Conservation (phyloP, 2,113 vertebrate species). For the Aix galericulata region DNA sequence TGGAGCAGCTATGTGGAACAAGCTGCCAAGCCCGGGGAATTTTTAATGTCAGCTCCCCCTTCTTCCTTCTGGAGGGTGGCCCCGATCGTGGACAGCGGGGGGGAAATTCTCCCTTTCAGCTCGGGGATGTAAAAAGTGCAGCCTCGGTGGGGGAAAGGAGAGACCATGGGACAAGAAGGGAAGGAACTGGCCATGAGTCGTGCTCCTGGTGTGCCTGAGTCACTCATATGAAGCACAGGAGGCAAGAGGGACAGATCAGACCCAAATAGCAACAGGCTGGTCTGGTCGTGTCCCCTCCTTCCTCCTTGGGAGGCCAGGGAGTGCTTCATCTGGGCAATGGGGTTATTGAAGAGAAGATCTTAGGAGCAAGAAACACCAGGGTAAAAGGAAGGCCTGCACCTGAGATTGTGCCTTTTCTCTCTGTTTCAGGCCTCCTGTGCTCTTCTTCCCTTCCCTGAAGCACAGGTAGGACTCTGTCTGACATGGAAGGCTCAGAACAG, state of each 20-base stretch:
- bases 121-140: not conserved
- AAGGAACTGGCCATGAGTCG: not conserved
- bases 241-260: not conserved
- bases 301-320: not conserved
- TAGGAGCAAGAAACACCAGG: not conserved
- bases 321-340: not conserved
- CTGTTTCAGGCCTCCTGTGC: not conserved
- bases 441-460: not conserved
- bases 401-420: not conserved
- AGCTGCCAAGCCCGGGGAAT: not conserved
- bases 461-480: not conserved
- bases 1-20: not conserved
- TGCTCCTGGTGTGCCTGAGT: not conserved
- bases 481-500: not conserved
- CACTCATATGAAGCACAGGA: fast-evolving
- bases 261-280: not conserved
- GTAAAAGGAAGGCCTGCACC: not conserved
- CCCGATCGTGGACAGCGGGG: not conserved
- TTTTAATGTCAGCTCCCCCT: not conserved
- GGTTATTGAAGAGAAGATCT: not conserved
- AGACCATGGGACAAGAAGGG: not conserved
- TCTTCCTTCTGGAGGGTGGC: not conserved
- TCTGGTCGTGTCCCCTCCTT: not conserved
- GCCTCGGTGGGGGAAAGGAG: not conserved
- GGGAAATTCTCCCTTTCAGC: not conserved